Evolutionary conservation across 1,140 invertebrate species (phyloP), one percentile per base, ranked within the genome.

Genomic region (Drosophila bipectinata): DNA sequence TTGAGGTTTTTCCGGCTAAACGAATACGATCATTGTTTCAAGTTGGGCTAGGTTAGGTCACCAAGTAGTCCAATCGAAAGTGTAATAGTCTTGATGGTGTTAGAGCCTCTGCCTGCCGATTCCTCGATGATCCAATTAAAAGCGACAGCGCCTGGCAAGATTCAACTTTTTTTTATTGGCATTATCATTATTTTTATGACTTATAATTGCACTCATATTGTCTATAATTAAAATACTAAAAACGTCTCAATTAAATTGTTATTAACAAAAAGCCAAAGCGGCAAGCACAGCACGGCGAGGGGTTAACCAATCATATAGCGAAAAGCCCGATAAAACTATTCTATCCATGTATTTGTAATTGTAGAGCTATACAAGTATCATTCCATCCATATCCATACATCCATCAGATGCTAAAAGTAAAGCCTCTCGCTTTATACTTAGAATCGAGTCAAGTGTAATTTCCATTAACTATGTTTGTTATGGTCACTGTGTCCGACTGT

Each of bases 191-290:
- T 67, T 63, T 87, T 87, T 87, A 87, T 87, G 82, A 76, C 82
- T 68, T 87, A 87, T 87, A 87, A 87, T 87, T 87, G 78, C 82
- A 64, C 83, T 60, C 75, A 78, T 87, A 82, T 87, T 87, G 82
- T 87, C 77, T 87, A 72, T 87, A 87, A 87, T 87, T 87, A 87
- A 87, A 81, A 82, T 78, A 59, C 58, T 87, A 76, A 87, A 87
- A 87, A 78, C 82, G 83, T 87, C 82, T 87, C 82, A 87, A 87
- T 87, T 87, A 87, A 87, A 82, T 87, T 76, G 75, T 85, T 82
- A 88, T 87, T 84, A 85, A 81, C 72, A 53, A 84, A 84, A 81
- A 87, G 77, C 47, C 68, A 85, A 74, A 85, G 72, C 77, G 49
- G 60, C 81, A 64, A 64, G 63, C 56, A 69, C 44, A 67, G 59